Percentiles rank a stretch among this genome's conserved stretches.
phyloP scores from a whole-genome alignment of 2,113 vertebrate genomes.

The Neolamprologus ventralis region DNA sequence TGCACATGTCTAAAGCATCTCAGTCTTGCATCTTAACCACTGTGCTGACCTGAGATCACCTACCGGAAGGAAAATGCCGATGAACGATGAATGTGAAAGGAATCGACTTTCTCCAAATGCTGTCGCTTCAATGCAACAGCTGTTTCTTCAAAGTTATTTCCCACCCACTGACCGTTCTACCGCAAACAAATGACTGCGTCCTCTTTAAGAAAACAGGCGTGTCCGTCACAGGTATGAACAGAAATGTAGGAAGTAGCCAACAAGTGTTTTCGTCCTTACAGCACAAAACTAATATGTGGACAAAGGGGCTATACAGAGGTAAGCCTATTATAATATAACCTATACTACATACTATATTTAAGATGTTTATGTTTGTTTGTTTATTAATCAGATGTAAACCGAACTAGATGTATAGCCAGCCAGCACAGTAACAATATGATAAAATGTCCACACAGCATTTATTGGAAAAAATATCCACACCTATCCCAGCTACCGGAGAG shows the following conservation, averaged over 20 bases:
- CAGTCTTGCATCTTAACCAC: not conserved
- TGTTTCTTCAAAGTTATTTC: not conserved
- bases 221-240: conserved; percentile 8
- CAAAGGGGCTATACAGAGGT: conserved; percentile 2
- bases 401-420: not conserved
- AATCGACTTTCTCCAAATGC: not conserved
- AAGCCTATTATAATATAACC: not conserved
- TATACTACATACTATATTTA: not conserved
- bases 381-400: not conserved
- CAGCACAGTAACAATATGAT: not conserved
- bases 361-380: not conserved
- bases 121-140: not conserved
- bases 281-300: conserved; percentile 18
- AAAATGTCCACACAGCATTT: not conserved
- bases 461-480: not conserved
- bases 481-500: not conserved
- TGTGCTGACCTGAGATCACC: not conserved
- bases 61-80: not conserved
- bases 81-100: not conserved
- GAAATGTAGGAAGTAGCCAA: conserved; percentile 34
- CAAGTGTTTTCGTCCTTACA: not conserved
- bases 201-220: conserved; percentile 62
- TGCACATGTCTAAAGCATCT: not conserved
- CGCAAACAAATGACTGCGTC: not conserved
- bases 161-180: not conserved